These are phyloP conservation scores for Oceanites oceanicus DNA, from an alignment of 2,113 vertebrate species.

Conservation along the genomic window DNA sequence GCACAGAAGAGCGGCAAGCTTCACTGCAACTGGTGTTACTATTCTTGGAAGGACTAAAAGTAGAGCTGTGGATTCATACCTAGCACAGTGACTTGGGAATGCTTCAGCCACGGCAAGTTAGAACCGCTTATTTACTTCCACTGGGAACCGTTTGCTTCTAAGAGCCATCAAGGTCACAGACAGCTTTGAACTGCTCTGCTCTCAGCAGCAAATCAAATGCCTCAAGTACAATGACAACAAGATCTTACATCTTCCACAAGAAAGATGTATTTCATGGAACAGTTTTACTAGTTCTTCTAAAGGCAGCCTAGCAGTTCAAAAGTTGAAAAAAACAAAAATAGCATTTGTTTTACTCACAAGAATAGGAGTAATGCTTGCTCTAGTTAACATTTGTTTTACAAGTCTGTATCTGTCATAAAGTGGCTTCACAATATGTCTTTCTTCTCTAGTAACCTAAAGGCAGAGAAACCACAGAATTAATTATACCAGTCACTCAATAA, in stretches of 20 bases:
- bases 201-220: neutral
- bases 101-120: neutral
- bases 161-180: conserved; percentile 11
- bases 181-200: neutral
- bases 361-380: conserved; percentile 91
- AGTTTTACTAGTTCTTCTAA: neutral
- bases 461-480: conserved; percentile 72
- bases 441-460: conserved; percentile 89
- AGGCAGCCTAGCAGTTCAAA: neutral
- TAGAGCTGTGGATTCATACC: neutral
- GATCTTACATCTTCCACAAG: neutral
- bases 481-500: conserved; percentile 23
- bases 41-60: neutral
- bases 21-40: conserved; percentile 21
- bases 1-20: neutral
- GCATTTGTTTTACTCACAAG: conserved; percentile 82
- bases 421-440: conserved; percentile 92
- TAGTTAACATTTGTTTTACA: conserved; percentile 98
- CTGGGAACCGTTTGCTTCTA: neutral
- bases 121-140: neutral
- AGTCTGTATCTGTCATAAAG: conserved; percentile 95
- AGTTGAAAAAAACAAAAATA: conserved; percentile 24
- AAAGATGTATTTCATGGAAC: neutral
- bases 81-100: neutral
- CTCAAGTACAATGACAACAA: neutral